Evolutionary conservation across 2,797 vertebrate genomes (phyloP).

Genomic region (Propithecus deckenii): DNA sequence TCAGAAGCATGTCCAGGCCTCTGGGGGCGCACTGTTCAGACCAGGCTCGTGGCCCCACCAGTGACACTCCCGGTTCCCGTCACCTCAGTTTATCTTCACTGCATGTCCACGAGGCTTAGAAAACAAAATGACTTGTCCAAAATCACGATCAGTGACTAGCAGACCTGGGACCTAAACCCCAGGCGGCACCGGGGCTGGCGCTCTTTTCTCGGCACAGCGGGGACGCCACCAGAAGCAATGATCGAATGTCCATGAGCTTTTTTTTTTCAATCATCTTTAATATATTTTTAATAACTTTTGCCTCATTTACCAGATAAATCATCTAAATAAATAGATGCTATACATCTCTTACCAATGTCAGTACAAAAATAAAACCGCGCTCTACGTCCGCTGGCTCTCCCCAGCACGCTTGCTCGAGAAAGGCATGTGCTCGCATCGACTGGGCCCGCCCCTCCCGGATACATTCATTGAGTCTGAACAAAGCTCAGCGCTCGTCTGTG

Average conservation of each 20-base stretch:
- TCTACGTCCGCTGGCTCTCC: constrained; percentile 81
- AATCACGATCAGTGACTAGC: fast-evolving
- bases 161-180: not conserved
- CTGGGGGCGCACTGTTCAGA: fast-evolving
- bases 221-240: not conserved
- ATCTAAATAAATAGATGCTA: constrained; percentile 91
- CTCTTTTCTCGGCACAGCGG: fast-evolving
- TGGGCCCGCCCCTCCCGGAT: constrained; percentile 74
- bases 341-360: constrained; percentile 87
- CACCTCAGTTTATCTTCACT: not conserved
- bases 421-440: constrained; percentile 76
- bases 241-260: not conserved
- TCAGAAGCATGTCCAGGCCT: not conserved
- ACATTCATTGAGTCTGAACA: constrained; percentile 88
- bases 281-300: constrained; percentile 85
- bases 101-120: not conserved
- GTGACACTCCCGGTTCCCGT: not conserved
- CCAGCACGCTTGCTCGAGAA: constrained; percentile 73
- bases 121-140: not conserved
- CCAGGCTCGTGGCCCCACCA: fast-evolving
- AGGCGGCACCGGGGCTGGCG: not conserved
- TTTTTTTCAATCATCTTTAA: constrained; percentile 84
- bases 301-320: constrained; percentile 88
- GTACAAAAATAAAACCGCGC: constrained; percentile 89
- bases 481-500: constrained; percentile 86